Conservation (phyloP, 2,113 vertebrate species). For the Hymenochirus boettgeri region DNA sequence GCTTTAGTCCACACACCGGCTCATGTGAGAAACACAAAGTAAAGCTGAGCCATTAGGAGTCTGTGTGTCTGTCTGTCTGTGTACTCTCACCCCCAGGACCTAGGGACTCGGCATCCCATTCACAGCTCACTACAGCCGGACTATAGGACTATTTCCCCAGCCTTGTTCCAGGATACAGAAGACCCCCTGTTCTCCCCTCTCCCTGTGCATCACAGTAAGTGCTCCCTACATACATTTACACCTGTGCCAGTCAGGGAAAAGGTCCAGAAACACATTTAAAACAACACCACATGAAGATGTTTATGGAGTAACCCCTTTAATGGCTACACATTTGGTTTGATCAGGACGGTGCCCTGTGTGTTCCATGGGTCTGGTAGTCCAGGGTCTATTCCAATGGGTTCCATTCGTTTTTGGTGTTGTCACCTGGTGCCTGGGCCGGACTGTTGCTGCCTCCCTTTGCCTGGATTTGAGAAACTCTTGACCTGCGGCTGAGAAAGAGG, state of each 20-base stretch:
- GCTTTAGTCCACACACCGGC: conserved; percentile 27
- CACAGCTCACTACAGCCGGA: background rate
- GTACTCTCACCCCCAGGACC: background rate
- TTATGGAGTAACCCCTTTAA: no score
- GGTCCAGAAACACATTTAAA: no score
- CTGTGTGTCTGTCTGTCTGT: no score
- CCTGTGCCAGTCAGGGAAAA: no score
- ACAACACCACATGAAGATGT: no score
- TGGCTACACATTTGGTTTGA: no score
- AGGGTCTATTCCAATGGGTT: background rate
- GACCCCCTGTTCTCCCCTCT: conserved; percentile 5
- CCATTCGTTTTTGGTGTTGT: no score
- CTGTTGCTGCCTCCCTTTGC: background rate
- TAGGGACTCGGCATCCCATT: background rate
- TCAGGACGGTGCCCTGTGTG: no score
- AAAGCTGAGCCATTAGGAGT: conserved; percentile 3
- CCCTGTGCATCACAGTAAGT: conserved; percentile 23
- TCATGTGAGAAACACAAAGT: conserved; percentile 22
- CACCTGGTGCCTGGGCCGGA: background rate
- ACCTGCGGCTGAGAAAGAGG: background rate
- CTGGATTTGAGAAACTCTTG: conserved; percentile 10
- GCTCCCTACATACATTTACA: no score
- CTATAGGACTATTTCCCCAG: background rate
- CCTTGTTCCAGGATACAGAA: background rate
- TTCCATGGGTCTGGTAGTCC: background rate